These are phyloP conservation scores for Drosophila kokeensis DNA, from an alignment of 2,888 invertebrate species.

Conservation along the genomic window DNA sequence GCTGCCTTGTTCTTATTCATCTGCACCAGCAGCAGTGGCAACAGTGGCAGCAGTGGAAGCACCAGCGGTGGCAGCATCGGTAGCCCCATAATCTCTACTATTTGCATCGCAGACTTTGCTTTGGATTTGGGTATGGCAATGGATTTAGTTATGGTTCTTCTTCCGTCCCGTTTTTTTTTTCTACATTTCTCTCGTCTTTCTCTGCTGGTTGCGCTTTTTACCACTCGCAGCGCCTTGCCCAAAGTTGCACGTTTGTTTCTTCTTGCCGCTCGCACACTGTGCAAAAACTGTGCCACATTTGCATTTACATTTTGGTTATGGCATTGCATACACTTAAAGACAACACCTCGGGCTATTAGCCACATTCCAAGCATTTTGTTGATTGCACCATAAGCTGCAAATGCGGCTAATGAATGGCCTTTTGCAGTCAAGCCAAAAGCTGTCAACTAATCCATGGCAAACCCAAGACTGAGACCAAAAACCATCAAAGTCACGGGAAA, in stretches of 20 bases:
- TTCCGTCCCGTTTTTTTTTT: constrained; percentile 43
- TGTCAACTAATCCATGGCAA: constrained; percentile 45
- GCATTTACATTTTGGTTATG: constrained; percentile 48
- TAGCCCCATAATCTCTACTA: constrained; percentile 77
- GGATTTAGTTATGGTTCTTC: constrained; percentile 81
- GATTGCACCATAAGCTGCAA: constrained; percentile 47
- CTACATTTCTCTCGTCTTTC: constrained; percentile 39
- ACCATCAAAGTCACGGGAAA: constrained; percentile 2
- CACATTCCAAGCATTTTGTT: constrained; percentile 53
- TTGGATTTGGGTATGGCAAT: constrained; percentile 79
- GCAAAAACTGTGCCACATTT: constrained; percentile 69
- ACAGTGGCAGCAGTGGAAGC: neutral
- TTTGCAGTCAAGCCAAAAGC: constrained; percentile 45
- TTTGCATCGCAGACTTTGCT: constrained; percentile 81
- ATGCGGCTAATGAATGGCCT: constrained; percentile 63
- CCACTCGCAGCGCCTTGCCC: constrained; percentile 20
- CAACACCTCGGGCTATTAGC: constrained; percentile 12
- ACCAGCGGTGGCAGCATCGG: constrained; percentile 14
- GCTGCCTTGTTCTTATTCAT: constrained; percentile 58
- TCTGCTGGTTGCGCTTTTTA: constrained; percentile 69
- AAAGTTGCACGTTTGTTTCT: constrained; percentile 61
- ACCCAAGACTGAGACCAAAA: constrained; percentile 24
- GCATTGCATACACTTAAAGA: neutral
- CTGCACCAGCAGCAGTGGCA: constrained; percentile 26
- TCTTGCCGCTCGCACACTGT: constrained; percentile 60